phyloP scores from a whole-genome alignment of 2,888 invertebrate genomes.

The Acronicta aceris region DNA sequence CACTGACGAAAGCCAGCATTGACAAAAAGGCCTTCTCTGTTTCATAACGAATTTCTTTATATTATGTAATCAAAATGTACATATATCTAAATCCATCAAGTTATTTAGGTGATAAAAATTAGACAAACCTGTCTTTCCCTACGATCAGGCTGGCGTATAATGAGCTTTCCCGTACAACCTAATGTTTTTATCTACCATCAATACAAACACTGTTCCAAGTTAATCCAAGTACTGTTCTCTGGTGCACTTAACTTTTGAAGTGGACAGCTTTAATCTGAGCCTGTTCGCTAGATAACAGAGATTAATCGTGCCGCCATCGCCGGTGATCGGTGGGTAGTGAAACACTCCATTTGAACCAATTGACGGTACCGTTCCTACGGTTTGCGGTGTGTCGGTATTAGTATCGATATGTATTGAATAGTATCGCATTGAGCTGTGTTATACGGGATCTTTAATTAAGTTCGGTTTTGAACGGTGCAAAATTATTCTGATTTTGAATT shows the following conservation, averaged over 20 bases:
- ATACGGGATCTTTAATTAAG: too few relatives aligned
- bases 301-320: conserved; percentile 37
- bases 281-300: conserved; percentile 27
- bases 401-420: conserved; percentile 3
- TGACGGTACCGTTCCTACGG: conserved; percentile 27
- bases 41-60: too few relatives aligned
- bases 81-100: too few relatives aligned
- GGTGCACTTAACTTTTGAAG: conserved; percentile 40
- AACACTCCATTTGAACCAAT: conserved; percentile 6
- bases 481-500: too few relatives aligned
- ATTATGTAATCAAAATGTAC: too few relatives aligned
- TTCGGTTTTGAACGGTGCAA: too few relatives aligned
- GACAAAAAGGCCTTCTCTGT: too few relatives aligned
- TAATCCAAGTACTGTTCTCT: conserved; percentile 21
- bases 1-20: too few relatives aligned
- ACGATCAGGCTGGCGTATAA: neutral
- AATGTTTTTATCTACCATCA: conserved; percentile 5
- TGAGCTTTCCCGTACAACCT: conserved; percentile 6
- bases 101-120: too few relatives aligned
- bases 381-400: conserved; percentile 4
- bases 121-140: too few relatives aligned
- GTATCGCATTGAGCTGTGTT: too few relatives aligned
- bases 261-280: conserved; percentile 35
- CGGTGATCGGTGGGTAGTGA: neutral
- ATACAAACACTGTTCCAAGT: conserved; percentile 28